A percentile compares a stretch with the other conserved stretches of the same genome.
Evolutionary conservation across 2,888 invertebrate species (phyloP).

Genomic region (Nipponacmea schrenckii): DNA sequence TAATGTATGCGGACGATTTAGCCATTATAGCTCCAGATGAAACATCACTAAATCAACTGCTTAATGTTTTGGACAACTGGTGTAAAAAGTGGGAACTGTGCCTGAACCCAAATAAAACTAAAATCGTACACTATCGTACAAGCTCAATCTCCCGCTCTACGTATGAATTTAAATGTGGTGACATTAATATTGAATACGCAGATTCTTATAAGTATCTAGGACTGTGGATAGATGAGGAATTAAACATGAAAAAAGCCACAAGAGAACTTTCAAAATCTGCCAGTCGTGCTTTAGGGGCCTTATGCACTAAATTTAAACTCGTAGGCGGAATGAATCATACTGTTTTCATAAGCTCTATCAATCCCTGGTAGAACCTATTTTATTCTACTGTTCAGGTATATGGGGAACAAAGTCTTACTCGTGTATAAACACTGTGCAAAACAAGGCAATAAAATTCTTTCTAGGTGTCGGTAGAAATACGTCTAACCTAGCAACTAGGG

Average conservation of each 20-base stretch:
- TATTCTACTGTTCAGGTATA: not conserved
- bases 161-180: not conserved
- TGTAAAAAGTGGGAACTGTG: slow-evolving; percentile 9
- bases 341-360: slow-evolving; percentile 21
- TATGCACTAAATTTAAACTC: slow-evolving; percentile 14
- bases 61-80: not conserved
- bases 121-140: slow-evolving; percentile 6
- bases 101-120: slow-evolving; percentile 1
- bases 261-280: slow-evolving; percentile 14
- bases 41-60: not conserved
- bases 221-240: slow-evolving; percentile 13
- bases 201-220: slow-evolving; percentile 19
- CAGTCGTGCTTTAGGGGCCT: slow-evolving; percentile 13
- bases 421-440: not conserved
- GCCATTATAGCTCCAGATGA: slow-evolving; percentile 7
- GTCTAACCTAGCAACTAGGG: not conserved
- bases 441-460: no score
- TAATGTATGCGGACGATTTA: slow-evolving; percentile 19
- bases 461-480: not conserved
- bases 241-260: slow-evolving; percentile 10
- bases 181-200: not conserved
- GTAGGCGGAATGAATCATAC: slow-evolving; percentile 16
- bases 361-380: not conserved
- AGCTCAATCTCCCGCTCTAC: not conserved
- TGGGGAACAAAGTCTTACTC: not conserved